Conservation (phyloP, 2,113 vertebrate genomes). For the Garra rufa region DNA sequence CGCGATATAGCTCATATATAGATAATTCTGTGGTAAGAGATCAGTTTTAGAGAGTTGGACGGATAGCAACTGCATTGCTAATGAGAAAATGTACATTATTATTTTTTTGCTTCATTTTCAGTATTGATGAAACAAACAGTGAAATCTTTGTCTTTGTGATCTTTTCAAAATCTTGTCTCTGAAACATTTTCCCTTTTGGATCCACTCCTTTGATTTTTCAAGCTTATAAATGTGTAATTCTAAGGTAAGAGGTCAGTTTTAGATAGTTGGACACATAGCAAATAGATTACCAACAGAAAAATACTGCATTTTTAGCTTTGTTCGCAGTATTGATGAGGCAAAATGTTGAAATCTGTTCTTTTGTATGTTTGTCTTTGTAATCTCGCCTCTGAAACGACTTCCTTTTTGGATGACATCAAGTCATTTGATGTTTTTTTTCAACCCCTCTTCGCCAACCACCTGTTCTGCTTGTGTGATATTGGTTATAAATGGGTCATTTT, state of each 20-base stretch:
- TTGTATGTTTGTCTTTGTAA: not conserved
- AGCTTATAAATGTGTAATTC: not conserved
- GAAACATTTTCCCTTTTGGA: no score
- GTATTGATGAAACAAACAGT: slow-evolving; percentile 57
- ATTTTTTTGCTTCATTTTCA: slow-evolving; percentile 15
- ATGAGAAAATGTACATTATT: slow-evolving; percentile 18
- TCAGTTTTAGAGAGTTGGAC: slow-evolving; percentile 23
- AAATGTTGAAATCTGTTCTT: not conserved
- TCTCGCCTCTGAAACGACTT: not conserved
- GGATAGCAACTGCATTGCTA: slow-evolving; percentile 27
- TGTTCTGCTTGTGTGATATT: not conserved
- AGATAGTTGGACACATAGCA: not conserved
- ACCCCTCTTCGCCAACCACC: not conserved
- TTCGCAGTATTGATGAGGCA: not conserved
- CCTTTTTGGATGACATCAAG: not conserved
- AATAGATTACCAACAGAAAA: not conserved
- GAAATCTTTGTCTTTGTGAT: slow-evolving; percentile 47
- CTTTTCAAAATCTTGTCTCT: not conserved
- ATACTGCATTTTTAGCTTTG: not conserved
- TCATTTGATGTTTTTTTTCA: not conserved
- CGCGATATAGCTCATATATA: not conserved
- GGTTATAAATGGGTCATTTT: not conserved
- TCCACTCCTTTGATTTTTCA: no score
- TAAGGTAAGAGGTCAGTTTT: not conserved
- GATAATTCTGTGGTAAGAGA: slow-evolving; percentile 6